These are phyloP conservation scores for Melanostigma gelatinosum DNA, from an alignment of 2,113 vertebrate genomes.

Conservation along the genomic window DNA sequence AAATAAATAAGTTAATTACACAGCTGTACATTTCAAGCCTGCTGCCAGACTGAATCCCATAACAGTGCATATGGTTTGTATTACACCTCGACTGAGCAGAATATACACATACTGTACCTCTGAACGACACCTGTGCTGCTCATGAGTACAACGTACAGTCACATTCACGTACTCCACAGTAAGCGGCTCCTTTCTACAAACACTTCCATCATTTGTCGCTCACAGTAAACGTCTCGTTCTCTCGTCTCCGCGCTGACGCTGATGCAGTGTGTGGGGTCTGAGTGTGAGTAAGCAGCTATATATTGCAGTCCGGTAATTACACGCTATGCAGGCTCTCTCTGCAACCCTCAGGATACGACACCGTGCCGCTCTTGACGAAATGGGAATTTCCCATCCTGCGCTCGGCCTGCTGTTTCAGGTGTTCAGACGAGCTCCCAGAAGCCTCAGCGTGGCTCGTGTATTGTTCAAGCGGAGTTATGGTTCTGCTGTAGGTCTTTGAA, in stretches of 20 bases:
- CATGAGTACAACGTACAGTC: slow-evolving; percentile 30
- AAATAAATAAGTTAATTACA: background rate
- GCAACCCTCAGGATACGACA: slow-evolving; percentile 55
- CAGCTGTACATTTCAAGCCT: background rate
- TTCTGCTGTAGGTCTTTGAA: slow-evolving; percentile 71
- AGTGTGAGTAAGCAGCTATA: slow-evolving; percentile 36
- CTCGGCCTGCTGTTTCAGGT: slow-evolving; percentile 64
- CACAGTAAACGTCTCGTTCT: slow-evolving; percentile 25
- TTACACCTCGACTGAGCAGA: background rate
- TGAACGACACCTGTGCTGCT: slow-evolving; percentile 7
- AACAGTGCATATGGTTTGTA: slow-evolving; percentile 11
- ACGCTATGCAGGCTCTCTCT: slow-evolving; percentile 38
- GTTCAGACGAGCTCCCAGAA: slow-evolving; percentile 58
- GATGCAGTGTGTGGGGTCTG: slow-evolving; percentile 65
- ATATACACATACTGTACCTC: background rate
- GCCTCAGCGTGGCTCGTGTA: slow-evolving; percentile 24
- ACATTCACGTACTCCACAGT: background rate
- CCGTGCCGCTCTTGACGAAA: slow-evolving; percentile 40
- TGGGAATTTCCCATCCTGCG: slow-evolving; percentile 71
- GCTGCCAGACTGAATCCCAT: background rate
- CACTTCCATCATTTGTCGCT: slow-evolving; percentile 56
- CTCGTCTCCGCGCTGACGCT: slow-evolving; percentile 34
- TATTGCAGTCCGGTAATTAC: slow-evolving; percentile 70
- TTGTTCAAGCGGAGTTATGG: slow-evolving; percentile 38
- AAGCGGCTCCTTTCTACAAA: slow-evolving; percentile 15